Evolutionary conservation across 2,888 invertebrate genomes (phyloP).

Genomic region (Liposcelis brunnea): DNA sequence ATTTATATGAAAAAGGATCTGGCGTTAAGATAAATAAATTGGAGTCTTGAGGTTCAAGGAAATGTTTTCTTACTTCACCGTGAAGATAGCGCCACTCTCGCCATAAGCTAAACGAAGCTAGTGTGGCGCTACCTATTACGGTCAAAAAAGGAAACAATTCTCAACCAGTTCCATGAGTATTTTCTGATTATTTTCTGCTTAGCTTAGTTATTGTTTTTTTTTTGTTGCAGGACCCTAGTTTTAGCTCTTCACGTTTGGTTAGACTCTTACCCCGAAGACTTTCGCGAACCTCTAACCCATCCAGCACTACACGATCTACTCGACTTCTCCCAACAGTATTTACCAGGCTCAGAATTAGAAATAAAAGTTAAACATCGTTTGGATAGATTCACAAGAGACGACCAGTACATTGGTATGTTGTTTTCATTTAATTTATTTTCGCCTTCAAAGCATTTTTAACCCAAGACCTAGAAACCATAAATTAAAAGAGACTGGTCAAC

Average conservation of each 20-base stretch:
- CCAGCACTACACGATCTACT: constrained; percentile 64
- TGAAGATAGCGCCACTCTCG: too few relatives aligned
- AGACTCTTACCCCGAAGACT: constrained; percentile 92
- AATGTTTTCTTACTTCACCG: too few relatives aligned
- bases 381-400: constrained; percentile 49
- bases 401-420: constrained; percentile 22
- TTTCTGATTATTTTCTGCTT: not conserved
- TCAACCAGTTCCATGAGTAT: too few relatives aligned
- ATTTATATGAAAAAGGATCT: too few relatives aligned
- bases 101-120: too few relatives aligned
- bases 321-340: constrained; percentile 64
- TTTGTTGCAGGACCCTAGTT: constrained; percentile 52
- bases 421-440: not conserved
- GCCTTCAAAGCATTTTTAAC: not conserved
- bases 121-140: too few relatives aligned
- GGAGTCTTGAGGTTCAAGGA: too few relatives aligned
- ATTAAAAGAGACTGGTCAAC: not conserved
- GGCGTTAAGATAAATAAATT: too few relatives aligned
- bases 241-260: constrained; percentile 92
- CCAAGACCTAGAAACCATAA: not conserved
- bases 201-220: constrained; percentile 9
- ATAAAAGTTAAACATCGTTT: constrained; percentile 56
- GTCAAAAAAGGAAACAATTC: too few relatives aligned
- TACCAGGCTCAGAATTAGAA: constrained; percentile 73
- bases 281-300: constrained; percentile 59